Conservation (phyloP, 2,113 vertebrate species). For the Gnathonemus longibarbis region DNA sequence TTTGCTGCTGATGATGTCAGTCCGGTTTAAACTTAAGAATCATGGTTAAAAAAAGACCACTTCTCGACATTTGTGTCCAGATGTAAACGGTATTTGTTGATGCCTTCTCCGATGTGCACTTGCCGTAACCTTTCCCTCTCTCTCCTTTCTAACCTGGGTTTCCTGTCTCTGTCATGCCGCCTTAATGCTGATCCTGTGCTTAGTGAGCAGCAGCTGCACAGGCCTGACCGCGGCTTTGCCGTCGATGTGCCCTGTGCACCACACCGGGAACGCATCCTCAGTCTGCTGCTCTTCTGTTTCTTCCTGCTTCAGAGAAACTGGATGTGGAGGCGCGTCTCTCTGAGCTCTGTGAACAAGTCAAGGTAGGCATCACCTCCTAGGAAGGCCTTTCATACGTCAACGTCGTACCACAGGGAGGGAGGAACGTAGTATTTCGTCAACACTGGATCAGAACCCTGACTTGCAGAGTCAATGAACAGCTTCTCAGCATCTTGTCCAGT, state of each 20-base stretch:
- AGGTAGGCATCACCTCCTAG: slow-evolving; percentile 61
- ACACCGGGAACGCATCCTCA: background rate
- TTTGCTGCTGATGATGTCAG: slow-evolving; percentile 9
- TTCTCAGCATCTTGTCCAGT: background rate
- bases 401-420: background rate
- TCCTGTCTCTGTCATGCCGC: background rate
- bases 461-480: background rate
- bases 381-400: background rate
- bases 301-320: slow-evolving; percentile 75
- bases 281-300: background rate
- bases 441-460: background rate
- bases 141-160: background rate
- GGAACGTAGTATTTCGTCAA: background rate
- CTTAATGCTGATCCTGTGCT: background rate
- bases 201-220: background rate
- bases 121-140: background rate
- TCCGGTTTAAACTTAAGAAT: background rate
- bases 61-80: background rate
- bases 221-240: background rate
- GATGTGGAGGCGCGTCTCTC: slow-evolving; percentile 84
- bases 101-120: background rate
- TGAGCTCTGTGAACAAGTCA: slow-evolving; percentile 88
- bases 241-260: background rate
- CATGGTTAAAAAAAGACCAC: background rate
- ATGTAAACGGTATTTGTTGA: background rate